These are phyloP conservation scores for Salpingus planirostris DNA, from an alignment of 2,888 invertebrate genomes.

Conservation along the genomic window DNA sequence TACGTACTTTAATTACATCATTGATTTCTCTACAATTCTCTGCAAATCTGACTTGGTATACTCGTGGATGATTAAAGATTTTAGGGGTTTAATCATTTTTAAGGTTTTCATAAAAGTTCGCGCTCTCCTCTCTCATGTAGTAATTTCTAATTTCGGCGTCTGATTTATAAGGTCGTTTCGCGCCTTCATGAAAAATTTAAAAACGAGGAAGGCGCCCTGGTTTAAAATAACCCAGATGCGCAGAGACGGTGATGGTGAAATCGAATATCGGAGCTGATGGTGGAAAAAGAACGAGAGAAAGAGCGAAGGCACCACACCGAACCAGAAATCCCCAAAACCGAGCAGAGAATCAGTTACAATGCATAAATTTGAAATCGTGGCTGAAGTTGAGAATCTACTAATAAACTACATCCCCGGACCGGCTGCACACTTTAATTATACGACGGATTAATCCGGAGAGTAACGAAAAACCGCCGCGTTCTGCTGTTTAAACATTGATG, in stretches of 20 bases:
- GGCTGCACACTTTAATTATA: too few relatives aligned
- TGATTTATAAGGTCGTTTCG: conserved; percentile 29
- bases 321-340: neutral
- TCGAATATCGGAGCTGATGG: conserved; percentile 8
- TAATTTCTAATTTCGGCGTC: conserved; percentile 30
- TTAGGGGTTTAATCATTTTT: too few relatives aligned
- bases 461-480: too few relatives aligned
- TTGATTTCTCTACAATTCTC: too few relatives aligned
- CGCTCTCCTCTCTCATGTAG: conserved; percentile 19
- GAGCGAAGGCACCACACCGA: neutral
- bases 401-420: conserved; percentile 1
- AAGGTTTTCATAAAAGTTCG: too few relatives aligned
- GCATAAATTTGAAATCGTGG: conserved; percentile 6
- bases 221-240: conserved; percentile 23
- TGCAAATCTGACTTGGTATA: too few relatives aligned
- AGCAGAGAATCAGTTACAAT: conserved; percentile 1
- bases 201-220: conserved; percentile 25
- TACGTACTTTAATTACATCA: too few relatives aligned
- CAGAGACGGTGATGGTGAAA: conserved; percentile 8
- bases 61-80: too few relatives aligned
- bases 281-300: neutral
- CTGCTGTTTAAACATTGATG: too few relatives aligned
- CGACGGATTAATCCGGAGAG: conserved; percentile 3
- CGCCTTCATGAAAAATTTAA: conserved; percentile 33
- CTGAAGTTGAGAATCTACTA: conserved; percentile 3